Conservation (phyloP, 2,797 vertebrate genomes). For the Premnoplex brunnescens region DNA sequence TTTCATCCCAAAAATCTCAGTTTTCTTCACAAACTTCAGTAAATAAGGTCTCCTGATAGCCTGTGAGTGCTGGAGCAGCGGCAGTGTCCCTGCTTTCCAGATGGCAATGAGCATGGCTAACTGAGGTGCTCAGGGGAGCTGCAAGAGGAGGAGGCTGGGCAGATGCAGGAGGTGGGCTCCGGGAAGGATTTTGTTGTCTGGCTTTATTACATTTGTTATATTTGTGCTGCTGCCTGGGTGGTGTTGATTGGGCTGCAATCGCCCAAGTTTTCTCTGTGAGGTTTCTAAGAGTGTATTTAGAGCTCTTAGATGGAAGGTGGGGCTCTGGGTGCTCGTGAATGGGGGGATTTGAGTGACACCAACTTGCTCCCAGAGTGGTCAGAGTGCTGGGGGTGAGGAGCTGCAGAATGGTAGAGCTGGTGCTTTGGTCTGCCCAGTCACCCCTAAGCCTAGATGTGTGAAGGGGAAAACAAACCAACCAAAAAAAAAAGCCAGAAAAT, state of each 20-base stretch:
- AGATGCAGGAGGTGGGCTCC: not conserved
- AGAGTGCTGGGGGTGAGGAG: not conserved
- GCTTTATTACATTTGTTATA: not conserved
- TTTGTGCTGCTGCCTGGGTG: not conserved
- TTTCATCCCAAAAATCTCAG: slow-evolving; percentile 28
- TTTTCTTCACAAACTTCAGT: slow-evolving; percentile 11
- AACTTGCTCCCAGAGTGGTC: not conserved
- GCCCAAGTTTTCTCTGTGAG: not conserved
- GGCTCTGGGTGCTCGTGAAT: fast-evolving
- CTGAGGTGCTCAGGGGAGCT: not conserved
- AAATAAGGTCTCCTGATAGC: slow-evolving; percentile 22
- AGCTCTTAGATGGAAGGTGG: not conserved
- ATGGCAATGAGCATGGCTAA: not conserved
- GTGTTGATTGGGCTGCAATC: not conserved
- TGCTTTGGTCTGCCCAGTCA: not conserved
- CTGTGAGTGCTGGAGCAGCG: not conserved
- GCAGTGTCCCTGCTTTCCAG: not conserved
- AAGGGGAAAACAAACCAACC: not conserved
- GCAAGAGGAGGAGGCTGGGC: slow-evolving; percentile 25
- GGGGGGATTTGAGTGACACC: not conserved
- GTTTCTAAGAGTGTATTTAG: not conserved
- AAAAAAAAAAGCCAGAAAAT: not conserved
- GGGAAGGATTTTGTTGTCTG: slow-evolving; percentile 24
- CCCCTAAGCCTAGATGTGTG: not conserved
- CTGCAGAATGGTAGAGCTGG: not conserved